Conservation (phyloP, 1,140 invertebrate species). For the Bombus cullumanus region DNA sequence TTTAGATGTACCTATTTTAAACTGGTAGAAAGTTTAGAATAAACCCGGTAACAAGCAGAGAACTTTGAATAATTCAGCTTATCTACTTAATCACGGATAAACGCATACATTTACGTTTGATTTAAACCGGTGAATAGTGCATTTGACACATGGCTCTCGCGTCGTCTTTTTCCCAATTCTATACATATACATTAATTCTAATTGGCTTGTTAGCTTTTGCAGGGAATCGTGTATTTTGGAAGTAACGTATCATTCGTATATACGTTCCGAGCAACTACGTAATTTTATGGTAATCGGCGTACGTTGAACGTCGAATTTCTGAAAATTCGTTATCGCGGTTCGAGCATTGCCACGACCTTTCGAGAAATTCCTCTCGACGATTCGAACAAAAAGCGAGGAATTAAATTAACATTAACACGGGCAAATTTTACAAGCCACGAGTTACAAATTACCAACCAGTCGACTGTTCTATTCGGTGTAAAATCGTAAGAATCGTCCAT, state of each 20-base stretch:
- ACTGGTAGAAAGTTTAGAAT: not conserved
- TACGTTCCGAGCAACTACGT: not conserved
- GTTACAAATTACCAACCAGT: not conserved
- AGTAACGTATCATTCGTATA: not conserved
- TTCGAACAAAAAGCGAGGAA: not conserved
- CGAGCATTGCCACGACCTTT: not conserved
- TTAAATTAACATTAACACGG: too few species aligned
- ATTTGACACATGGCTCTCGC: not conserved
- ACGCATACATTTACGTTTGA: not conserved
- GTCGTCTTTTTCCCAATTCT: not conserved
- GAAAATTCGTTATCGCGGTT: not conserved
- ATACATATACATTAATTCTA: not conserved
- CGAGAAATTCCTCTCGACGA: not conserved
- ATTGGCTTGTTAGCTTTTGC: not conserved
- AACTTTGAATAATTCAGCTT: conserved; percentile 15
- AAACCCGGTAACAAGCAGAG: not conserved
- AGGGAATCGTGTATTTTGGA: not conserved
- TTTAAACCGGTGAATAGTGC: not conserved
- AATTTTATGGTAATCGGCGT: not conserved
- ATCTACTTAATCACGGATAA: not conserved
- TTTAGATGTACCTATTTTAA: not conserved
- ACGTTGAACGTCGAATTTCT: too few species aligned
- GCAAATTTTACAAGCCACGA: not conserved
- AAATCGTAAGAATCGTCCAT: too few species aligned
- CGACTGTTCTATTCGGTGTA: too few species aligned